Evolutionary conservation across 2,888 invertebrate genomes (phyloP), one percentile per base, ranked within the genome.

Genomic region (Phoronis australis): DNA sequence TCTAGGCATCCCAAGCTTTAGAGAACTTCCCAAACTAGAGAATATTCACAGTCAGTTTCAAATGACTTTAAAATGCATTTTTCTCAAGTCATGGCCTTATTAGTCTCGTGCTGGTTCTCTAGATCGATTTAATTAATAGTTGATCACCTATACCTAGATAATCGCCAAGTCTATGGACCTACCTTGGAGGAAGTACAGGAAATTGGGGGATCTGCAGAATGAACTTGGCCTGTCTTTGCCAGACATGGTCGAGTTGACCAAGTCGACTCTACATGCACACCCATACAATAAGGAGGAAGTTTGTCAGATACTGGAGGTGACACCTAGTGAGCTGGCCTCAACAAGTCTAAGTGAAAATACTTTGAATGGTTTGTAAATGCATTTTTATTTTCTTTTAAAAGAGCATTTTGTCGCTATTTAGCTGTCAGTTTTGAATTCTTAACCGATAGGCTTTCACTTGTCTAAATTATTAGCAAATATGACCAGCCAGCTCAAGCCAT

Each of bases 171-270:
- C 75, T 22, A 64, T 66, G 37, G 75, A 81, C 25, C 65, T 85
- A 53, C 77, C 85, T 64, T 87, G 89, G 88, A 68, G 81, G 64
- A 78, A 81, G 60, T 75, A 86, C 66, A 78, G 82, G 47, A 82
- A 83, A 56, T 82, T 96, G 49, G 84, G 85, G 43, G 85, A 89
- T 61, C 77, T 93, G 21, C 93, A 95, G 77, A 79, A 82, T 50
- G 75, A 78, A 21, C 80, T 90, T 20, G 80, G 79, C 9, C 79
- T 83, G 54, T 82, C 79, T 56, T 79, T 91, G 46, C 78, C 81
- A 31, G 83, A 87, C 56, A 87, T 93, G 85, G 81, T 85, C 50
- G 66, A 76, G n/a, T 69, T 88, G 35, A 87, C 88, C 1, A 68
- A 82, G 44, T 75, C 83, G 51, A 47, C 52, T 21, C 57, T 76